Evolutionary conservation across 2,888 invertebrate genomes (phyloP), one percentile per base, ranked within the genome.

Genomic region (Pyralis farinalis): DNA sequence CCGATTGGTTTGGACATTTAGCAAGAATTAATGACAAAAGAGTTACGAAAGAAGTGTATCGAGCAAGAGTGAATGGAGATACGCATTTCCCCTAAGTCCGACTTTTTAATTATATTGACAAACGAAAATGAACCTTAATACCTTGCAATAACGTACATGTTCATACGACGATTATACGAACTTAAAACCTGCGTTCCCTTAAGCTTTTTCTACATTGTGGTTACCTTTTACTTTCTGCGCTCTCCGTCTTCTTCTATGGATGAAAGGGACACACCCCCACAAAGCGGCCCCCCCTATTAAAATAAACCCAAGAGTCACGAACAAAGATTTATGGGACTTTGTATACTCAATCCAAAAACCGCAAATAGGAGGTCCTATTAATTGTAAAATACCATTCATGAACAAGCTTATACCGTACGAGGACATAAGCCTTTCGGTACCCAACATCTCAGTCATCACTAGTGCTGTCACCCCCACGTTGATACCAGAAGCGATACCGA

Each of bases 401-500:
- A 96, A 96, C 21, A 96, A 80, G 51, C 96, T 95, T 21, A 96
- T 95, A 0, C 96, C 96, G 58, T 96, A 96, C 0, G 96, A 95
- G 0, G 96, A 95, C 63, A 96, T 95, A 0, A 96, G 74, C n/a
- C 95, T 90, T 53, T 96, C 96, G 0, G 94, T 93, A 0, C 96
- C 96, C 4, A 96, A 68, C 93, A 96, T 93, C 64, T 96, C 96
- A 0, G 96, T 95, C 95, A 96, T 95, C 2, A 96, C 95, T 28
- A 96, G 93, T 0, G 96, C 96, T 0, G 96, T 96, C 8, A 96
- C 93, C 2, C 96, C 96, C 0, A 96, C 95, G 69, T 96, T 96
- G 1, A 94, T 91, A 7, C 96, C 96, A 0, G 96, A 96, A 1
- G 96, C 94, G 9, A 96, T 78, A 1, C 96, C 96, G 62, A 96